Evolutionary conservation across 1,140 invertebrate species (phyloP).

Genomic region (Aphidius ervi): DNA sequence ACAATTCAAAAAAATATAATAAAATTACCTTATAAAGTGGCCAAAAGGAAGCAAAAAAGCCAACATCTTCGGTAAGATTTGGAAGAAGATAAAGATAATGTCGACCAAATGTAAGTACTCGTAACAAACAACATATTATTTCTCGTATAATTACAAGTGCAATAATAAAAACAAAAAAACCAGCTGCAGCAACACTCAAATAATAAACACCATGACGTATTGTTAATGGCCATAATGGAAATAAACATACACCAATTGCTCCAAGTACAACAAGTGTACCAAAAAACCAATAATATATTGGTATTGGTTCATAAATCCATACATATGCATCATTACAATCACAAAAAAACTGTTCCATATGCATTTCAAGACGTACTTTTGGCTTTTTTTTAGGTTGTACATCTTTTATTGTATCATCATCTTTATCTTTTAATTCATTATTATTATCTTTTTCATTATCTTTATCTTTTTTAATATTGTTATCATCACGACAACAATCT

Average conservation of each 20-base stretch:
- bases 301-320: constrained; percentile 98
- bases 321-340: constrained; percentile 95
- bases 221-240: constrained; percentile 94
- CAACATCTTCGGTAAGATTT: constrained; percentile 97
- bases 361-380: constrained; percentile 85
- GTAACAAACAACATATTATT: constrained; percentile 79
- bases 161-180: constrained; percentile 91
- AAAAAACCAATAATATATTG: constrained; percentile 93
- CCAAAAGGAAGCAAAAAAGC: constrained; percentile 98
- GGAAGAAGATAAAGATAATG: constrained; percentile 97
- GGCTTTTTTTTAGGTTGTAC: constrained; percentile 43
- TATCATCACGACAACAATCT: constrained; percentile 55
- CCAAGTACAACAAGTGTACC: constrained; percentile 88
- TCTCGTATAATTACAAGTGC: constrained; percentile 82
- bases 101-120: constrained; percentile 82
- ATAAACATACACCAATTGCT: constrained; percentile 93
- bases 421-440: constrained; percentile 53
- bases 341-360: constrained; percentile 88
- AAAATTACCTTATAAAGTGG: constrained; percentile 83
- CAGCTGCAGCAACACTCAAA: constrained; percentile 88
- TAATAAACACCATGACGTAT: constrained; percentile 96
- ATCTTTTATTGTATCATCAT: constrained; percentile 33
- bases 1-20: constrained; percentile 2
- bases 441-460: constrained; percentile 51
- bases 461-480: constrained; percentile 46